Evolutionary conservation across 2,797 vertebrate genomes (phyloP), one percentile per base, ranked within the genome.

Genomic region (Chloroceryle amazona): DNA sequence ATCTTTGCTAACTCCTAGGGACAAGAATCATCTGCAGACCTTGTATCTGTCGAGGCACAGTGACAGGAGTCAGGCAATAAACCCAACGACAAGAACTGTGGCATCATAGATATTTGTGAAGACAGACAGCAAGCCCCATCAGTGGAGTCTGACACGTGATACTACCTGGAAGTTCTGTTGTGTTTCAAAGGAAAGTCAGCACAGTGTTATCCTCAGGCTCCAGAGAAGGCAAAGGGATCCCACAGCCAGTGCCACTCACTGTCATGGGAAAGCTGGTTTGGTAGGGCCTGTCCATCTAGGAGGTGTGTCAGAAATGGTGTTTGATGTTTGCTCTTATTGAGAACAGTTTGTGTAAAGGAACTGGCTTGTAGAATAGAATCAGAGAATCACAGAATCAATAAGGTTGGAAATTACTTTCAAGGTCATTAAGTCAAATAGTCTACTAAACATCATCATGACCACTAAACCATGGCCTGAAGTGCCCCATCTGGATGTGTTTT

Each of bases 161-260:
- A 31, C 29, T 72, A 28, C 29, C 60, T 81, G 11, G 52, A 86
- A 83, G 29, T 74, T 37, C 35, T 55, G 29, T 46, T 78, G 29
- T 58, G 21, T 83, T 93, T 88, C 44, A 44, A 74, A 80, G 31
- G 12, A 57, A 80, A 66, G 41, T 66, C 68, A 51, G 29, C 62
- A 76, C 86, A 65, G 16, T 25, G 6, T 62, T 60, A 22, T 72
- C 37, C 44, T 78, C 65, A 49, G 47, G 14, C n/a, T 81, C 41
- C 47, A 11, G 17, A 28, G 49, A 66, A 46, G 26, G 57, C 65
- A 84, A 68, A 37, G 19, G 13, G 31, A 44, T 51, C 13, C 52
- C 63, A 51, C 49, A 51, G 46, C 16, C 1, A 2, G 52, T 5
- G 4, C 37, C 2, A 1, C 29, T 79, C 0, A 0, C 20, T 72